Conservation (phyloP, 2,113 vertebrate genomes). For the Patagioenas fasciata region DNA sequence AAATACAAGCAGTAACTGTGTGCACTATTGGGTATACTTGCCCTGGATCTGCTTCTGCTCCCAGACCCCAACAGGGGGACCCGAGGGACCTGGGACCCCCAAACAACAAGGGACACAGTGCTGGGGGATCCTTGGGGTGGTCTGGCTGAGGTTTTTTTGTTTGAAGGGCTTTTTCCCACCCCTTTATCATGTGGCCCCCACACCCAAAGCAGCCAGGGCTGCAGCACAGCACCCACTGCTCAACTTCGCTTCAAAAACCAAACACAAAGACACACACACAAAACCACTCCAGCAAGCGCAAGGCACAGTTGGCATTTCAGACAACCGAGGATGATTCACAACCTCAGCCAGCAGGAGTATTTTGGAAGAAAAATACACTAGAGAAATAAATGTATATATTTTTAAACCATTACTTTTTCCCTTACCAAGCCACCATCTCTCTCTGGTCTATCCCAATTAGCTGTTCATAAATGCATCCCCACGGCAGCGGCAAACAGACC, state of each 20-base stretch:
- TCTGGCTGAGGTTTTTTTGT: background rate
- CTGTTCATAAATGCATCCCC: accelerated
- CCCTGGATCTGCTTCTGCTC: background rate
- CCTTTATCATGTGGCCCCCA: too few species aligned
- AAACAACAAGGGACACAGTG: accelerated
- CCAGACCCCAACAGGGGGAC: background rate
- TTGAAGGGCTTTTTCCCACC: too few species aligned
- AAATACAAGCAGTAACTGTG: background rate
- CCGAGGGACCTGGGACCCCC: too few species aligned
- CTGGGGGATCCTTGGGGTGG: background rate
- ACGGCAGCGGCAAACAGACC: too few species aligned
- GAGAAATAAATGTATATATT: background rate
- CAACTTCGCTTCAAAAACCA: accelerated
- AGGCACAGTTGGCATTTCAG: background rate
- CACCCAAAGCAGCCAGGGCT: too few species aligned
- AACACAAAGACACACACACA: background rate
- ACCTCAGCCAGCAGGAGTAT: background rate
- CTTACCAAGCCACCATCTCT: accelerated
- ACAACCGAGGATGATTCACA: conserved; percentile 28
- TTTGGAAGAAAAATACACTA: background rate
- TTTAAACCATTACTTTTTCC: background rate
- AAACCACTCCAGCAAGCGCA: background rate
- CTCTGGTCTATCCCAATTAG: background rate
- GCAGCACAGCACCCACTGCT: background rate
- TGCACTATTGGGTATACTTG: accelerated